Evolutionary conservation across 2,888 invertebrate species (phyloP).

Genomic region (Spicauda simplicius): DNA sequence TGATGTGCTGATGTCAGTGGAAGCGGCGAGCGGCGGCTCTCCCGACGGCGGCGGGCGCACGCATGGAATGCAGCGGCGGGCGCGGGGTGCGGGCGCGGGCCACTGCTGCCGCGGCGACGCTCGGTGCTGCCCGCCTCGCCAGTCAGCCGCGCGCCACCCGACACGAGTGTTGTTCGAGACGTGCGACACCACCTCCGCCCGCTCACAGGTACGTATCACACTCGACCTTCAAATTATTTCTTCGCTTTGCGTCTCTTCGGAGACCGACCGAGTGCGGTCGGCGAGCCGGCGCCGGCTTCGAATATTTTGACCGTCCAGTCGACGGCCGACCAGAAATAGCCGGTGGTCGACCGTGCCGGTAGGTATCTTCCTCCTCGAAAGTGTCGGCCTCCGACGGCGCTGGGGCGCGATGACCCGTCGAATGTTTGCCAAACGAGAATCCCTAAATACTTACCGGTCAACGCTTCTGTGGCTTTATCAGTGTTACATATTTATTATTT

Average conservation of each 20-base stretch:
- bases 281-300: constrained; percentile 42
- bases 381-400: constrained; percentile 53
- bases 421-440: constrained; percentile 70
- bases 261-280: constrained; percentile 40
- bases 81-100: constrained; percentile 68
- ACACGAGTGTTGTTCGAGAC: constrained; percentile 71
- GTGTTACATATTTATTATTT: constrained; percentile 84
- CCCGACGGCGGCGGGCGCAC: constrained; percentile 67
- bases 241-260: constrained; percentile 39
- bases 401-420: constrained; percentile 62
- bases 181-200: constrained; percentile 60
- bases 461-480: constrained; percentile 81
- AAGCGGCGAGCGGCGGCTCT: constrained; percentile 64
- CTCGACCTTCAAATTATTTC: constrained; percentile 55
- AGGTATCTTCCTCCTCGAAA: constrained; percentile 52
- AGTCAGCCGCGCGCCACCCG: constrained; percentile 82
- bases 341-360: constrained; percentile 54
- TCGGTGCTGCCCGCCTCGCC: constrained; percentile 67
- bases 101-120: constrained; percentile 72
- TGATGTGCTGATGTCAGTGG: constrained; percentile 64
- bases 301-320: constrained; percentile 50
- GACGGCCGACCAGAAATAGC: constrained; percentile 59
- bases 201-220: constrained; percentile 75
- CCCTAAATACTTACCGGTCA: constrained; percentile 79
- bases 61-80: constrained; percentile 69